Evolutionary conservation across 2,113 vertebrate genomes (phyloP).

Genomic region (Pterocles orientalis): DNA sequence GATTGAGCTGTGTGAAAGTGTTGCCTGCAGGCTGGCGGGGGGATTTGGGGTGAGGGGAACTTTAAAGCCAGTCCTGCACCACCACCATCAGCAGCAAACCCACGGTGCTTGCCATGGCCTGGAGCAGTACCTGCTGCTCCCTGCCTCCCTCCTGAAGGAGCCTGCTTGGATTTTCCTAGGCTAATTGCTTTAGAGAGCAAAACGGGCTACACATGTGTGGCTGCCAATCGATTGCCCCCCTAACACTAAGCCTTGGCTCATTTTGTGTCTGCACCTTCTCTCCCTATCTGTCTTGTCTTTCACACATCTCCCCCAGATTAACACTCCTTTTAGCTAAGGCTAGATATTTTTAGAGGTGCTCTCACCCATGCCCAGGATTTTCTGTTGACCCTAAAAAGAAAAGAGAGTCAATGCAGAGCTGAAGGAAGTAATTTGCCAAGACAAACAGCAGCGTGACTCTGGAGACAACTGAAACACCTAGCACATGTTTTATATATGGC

Average conservation of each 20-base stretch:
- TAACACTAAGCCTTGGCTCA: background rate
- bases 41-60: background rate
- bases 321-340: background rate
- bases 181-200: background rate
- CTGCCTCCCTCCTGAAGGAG: background rate
- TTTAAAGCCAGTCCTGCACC: background rate
- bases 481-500: background rate
- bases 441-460: accelerated
- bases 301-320: background rate
- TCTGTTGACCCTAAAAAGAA: background rate
- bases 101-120: accelerated
- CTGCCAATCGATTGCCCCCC: background rate
- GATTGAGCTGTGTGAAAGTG: background rate
- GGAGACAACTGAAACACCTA: background rate
- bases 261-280: background rate
- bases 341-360: background rate
- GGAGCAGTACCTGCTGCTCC: background rate
- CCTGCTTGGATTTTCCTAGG: background rate
- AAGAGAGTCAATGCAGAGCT: background rate
- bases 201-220: background rate
- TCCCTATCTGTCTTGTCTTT: background rate
- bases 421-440: background rate
- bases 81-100: background rate
- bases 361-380: background rate
- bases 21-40: background rate